A percentile compares a stretch with the other conserved stretches of the same genome.
Conservation (phyloP, 2,113 vertebrate genomes). For the Ornithorhynchus anatinus region DNA sequence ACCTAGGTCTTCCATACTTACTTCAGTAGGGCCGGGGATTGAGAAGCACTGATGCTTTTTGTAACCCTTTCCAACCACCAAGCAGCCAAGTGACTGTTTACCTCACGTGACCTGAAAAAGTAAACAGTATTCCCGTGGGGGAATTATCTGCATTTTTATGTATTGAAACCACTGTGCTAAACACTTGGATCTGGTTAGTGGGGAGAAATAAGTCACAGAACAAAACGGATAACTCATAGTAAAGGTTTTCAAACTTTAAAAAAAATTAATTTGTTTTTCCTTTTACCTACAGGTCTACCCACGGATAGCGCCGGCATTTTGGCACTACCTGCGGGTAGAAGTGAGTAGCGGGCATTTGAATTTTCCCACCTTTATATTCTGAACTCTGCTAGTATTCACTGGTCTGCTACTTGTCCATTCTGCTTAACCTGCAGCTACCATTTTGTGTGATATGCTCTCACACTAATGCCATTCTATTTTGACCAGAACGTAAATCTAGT, state of each 20-base stretch:
- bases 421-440: conserved; percentile 38
- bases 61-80: too few species aligned
- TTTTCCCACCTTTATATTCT: conserved; percentile 56
- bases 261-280: conserved; percentile 70
- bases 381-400: conserved; percentile 38
- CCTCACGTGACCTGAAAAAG: not conserved
- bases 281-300: conserved; percentile 77
- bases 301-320: conserved; percentile 77
- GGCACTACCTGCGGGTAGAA: conserved; percentile 81
- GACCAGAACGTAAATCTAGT: conserved; percentile 21
- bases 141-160: not conserved
- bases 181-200: not conserved
- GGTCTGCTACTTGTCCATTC: conserved; percentile 45
- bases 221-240: conserved; percentile 19
- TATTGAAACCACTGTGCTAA: not conserved
- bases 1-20: too few species aligned
- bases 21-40: too few species aligned
- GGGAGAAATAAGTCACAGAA: conserved; percentile 7
- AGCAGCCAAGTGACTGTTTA: not conserved
- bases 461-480: conserved; percentile 45
- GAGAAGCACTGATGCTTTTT: too few species aligned
- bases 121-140: not conserved
- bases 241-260: conserved; percentile 47
- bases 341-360: conserved; percentile 71
- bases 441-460: conserved; percentile 51